A percentile compares a stretch with the other conserved stretches of the same genome.
These are phyloP conservation scores for Rhabdornis inornatus DNA, from an alignment of 2,113 vertebrate species.

Conservation along the genomic window DNA sequence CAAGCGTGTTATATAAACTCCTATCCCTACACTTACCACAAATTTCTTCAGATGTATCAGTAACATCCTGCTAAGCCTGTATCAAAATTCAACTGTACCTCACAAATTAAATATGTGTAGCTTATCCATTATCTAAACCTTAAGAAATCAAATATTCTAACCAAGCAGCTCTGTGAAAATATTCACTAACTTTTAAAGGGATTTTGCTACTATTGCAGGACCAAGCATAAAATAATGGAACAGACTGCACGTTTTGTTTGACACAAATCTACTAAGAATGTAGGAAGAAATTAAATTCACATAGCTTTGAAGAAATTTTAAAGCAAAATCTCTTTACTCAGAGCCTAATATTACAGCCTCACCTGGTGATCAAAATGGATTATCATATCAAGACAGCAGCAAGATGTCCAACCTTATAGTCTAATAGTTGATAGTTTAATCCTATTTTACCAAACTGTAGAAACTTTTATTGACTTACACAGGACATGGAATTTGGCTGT, in stretches of 20 bases:
- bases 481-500: not conserved
- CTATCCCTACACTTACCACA: not conserved
- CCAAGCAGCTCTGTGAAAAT: not conserved
- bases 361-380: not conserved
- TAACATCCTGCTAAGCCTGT: not conserved
- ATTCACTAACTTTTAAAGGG: not conserved
- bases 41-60: not conserved
- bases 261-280: not conserved
- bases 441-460: not conserved
- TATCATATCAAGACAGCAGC: not conserved
- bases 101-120: not conserved
- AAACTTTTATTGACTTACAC: not conserved
- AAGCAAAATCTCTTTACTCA: not conserved
- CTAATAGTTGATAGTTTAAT: not conserved
- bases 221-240: not conserved
- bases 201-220: not conserved
- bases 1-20: not conserved
- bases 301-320: not conserved
- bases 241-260: not conserved
- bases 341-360: not conserved
- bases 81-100: not conserved
- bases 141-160: conserved; percentile 2
- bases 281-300: not conserved
- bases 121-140: not conserved
- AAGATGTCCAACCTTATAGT: not conserved